Conservation (phyloP, 2,113 vertebrate genomes). For the Beaufortia kweichowensis region DNA sequence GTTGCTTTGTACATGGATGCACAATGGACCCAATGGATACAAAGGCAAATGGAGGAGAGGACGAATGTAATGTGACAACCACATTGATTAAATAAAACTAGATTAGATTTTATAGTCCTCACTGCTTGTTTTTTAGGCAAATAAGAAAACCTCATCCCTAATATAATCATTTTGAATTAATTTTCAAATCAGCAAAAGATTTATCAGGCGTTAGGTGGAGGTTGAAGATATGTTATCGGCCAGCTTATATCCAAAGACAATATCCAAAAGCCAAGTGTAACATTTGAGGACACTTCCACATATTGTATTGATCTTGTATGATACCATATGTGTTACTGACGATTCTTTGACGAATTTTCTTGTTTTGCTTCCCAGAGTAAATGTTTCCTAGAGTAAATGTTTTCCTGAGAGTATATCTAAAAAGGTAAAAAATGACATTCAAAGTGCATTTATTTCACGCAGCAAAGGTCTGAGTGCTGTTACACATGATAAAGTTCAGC, state of each 20-base stretch:
- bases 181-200: too few species aligned
- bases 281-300: conserved; percentile 18
- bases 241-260: too few species aligned
- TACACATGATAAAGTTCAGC: conserved; percentile 12
- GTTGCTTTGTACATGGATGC: background rate
- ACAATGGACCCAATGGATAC: background rate
- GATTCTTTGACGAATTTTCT: background rate
- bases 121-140: too few species aligned
- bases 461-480: background rate
- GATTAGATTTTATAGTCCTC: too few species aligned
- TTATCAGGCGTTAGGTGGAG: too few species aligned
- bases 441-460: background rate
- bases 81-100: too few species aligned
- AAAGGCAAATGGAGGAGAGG: too few species aligned
- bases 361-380: background rate
- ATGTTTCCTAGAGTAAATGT: background rate
- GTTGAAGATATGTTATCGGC: too few species aligned
- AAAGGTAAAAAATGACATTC: background rate
- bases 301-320: background rate
- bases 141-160: too few species aligned
- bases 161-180: too few species aligned
- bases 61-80: too few species aligned
- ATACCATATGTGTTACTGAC: background rate
- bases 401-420: background rate
- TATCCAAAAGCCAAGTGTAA: too few species aligned